Evolutionary conservation across 2,888 invertebrate genomes (phyloP).

Genomic region (Girardia tigrina): DNA sequence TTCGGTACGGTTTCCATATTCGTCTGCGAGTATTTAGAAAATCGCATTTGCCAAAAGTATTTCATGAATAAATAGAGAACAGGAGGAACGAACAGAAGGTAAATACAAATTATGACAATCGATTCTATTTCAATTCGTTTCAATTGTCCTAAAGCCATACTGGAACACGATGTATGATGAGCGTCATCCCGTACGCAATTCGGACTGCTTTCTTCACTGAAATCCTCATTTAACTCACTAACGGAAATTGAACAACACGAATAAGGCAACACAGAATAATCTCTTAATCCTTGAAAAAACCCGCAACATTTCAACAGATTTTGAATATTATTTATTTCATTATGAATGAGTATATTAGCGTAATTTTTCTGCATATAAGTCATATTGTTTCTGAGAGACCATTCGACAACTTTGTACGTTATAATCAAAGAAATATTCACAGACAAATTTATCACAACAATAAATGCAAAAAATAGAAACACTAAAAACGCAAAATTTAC

Average conservation of each 20-base stretch:
- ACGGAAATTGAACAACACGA: neutral
- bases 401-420: neutral
- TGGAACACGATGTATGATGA: neutral
- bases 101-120: neutral
- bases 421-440: neutral
- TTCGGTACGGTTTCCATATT: neutral
- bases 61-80: neutral
- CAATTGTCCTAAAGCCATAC: neutral
- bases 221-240: neutral
- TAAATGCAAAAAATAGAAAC: neutral
- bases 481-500: neutral
- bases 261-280: neutral
- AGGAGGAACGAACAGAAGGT: neutral
- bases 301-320: neutral
- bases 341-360: neutral
- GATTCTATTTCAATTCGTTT: neutral
- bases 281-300: neutral
- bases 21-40: neutral
- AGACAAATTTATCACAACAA: neutral
- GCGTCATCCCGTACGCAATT: neutral
- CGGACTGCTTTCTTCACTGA: neutral
- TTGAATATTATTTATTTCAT: neutral
- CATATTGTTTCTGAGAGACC: neutral
- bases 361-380: conserved; percentile 3
- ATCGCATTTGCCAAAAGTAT: neutral